Conservation (phyloP, 2,797 vertebrate species). For the Diglossa cyanea region DNA sequence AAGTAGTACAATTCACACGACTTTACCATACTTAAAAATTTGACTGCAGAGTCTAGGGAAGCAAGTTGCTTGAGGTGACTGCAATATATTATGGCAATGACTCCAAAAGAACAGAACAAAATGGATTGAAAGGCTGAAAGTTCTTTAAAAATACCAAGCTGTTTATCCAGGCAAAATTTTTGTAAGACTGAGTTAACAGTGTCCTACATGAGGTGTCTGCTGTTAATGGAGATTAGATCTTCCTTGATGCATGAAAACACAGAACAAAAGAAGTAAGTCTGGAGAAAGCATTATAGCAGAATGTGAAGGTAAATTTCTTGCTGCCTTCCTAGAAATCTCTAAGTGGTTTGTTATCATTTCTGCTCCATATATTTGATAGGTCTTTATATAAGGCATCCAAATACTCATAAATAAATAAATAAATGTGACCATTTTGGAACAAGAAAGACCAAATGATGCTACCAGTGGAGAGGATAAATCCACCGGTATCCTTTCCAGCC, state of each 20-base stretch:
- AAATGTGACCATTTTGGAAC: background rate
- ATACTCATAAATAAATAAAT: background rate
- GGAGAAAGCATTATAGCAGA: background rate
- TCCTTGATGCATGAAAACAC: background rate
- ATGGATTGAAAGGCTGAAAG: background rate
- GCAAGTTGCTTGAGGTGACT: background rate
- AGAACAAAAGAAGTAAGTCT: background rate
- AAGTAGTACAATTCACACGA: background rate
- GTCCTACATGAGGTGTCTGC: background rate
- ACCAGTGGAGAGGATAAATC: background rate
- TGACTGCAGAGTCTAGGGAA: background rate
- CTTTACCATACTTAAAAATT: background rate
- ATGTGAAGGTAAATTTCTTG: background rate
- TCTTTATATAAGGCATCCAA: background rate
- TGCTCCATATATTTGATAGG: background rate
- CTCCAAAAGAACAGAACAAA: background rate
- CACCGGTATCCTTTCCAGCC: background rate
- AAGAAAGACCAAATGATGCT: background rate
- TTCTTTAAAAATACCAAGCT: background rate
- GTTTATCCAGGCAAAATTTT: background rate
- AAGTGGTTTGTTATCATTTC: background rate
- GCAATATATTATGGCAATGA: background rate
- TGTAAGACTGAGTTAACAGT: background rate
- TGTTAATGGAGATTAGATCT: background rate
- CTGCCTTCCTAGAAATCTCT: background rate